Percentiles rank a stretch among this genome's conserved stretches.
phyloP scores from a whole-genome alignment of 2,888 invertebrate genomes.

The Drosophila diplacantha region DNA sequence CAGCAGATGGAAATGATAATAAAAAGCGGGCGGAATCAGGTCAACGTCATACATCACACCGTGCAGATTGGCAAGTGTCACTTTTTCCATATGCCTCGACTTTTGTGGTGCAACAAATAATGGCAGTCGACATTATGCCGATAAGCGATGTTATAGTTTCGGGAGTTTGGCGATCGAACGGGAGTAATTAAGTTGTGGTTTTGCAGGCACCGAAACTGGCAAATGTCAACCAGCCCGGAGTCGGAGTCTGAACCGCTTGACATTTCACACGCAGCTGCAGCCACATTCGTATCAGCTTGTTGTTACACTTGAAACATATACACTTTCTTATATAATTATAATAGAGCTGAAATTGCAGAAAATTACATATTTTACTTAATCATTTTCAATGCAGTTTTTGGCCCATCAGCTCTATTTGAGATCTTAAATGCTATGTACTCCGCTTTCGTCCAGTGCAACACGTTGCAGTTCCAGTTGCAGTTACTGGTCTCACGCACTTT shows the following conservation, averaged over 20 bases:
- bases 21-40: slow-evolving; percentile 54
- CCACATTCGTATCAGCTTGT: slow-evolving; percentile 30
- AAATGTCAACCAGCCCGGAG: slow-evolving; percentile 56
- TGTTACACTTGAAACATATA: slow-evolving; percentile 7
- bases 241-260: slow-evolving; percentile 44
- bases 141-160: slow-evolving; percentile 11
- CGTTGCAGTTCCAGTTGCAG: slow-evolving; percentile 34
- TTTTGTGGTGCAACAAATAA: slow-evolving; percentile 56
- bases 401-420: background rate
- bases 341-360: background rate
- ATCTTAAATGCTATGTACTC: background rate
- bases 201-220: slow-evolving; percentile 28
- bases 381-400: background rate
- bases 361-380: background rate
- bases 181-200: slow-evolving; percentile 63
- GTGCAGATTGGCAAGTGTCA: slow-evolving; percentile 64
- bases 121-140: slow-evolving; percentile 5
- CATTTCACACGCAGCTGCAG: slow-evolving; percentile 64
- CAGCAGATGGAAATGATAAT: slow-evolving; percentile 42
- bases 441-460: background rate
- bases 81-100: slow-evolving; percentile 53
- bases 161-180: background rate
- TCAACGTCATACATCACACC: slow-evolving; percentile 63
- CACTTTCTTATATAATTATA: background rate
- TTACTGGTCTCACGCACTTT: slow-evolving; percentile 64